phyloP scores from a whole-genome alignment of 2,797 vertebrate species.

The Potorous gilbertii region DNA sequence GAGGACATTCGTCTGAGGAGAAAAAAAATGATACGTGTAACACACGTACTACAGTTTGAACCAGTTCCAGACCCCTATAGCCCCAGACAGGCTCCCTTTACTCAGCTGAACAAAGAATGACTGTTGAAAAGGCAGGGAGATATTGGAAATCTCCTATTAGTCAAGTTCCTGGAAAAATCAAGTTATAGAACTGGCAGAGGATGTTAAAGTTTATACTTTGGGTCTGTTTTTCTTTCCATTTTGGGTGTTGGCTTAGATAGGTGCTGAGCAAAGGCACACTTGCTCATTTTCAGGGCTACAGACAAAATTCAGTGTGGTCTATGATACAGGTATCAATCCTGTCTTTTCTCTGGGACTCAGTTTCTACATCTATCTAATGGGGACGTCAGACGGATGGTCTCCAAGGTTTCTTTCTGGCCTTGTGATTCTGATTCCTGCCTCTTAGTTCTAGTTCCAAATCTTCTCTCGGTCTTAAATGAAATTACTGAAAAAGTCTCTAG shows the following conservation, averaged over 20 bases:
- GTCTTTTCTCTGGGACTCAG: too few relatives aligned
- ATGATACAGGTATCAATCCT: background rate
- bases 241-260: background rate
- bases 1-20: slow-evolving; percentile 89
- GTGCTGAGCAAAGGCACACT: background rate
- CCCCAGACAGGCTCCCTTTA: background rate
- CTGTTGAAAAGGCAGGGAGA: background rate
- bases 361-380: background rate
- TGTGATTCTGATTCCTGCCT: background rate
- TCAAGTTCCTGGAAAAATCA: slow-evolving; percentile 14
- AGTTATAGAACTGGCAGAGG: background rate
- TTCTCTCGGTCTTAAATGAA: background rate
- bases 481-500: background rate
- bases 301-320: background rate
- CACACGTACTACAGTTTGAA: slow-evolving; percentile 37
- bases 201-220: background rate
- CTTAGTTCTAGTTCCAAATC: background rate
- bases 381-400: background rate
- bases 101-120: background rate
- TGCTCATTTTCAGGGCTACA: background rate
- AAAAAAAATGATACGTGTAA: background rate
- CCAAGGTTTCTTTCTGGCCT: too few relatives aligned
- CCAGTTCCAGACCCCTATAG: background rate
- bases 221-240: background rate
- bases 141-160: background rate